Evolutionary conservation across 2,888 invertebrate species (phyloP).

Genomic region (Andrena haemorrhoa): DNA sequence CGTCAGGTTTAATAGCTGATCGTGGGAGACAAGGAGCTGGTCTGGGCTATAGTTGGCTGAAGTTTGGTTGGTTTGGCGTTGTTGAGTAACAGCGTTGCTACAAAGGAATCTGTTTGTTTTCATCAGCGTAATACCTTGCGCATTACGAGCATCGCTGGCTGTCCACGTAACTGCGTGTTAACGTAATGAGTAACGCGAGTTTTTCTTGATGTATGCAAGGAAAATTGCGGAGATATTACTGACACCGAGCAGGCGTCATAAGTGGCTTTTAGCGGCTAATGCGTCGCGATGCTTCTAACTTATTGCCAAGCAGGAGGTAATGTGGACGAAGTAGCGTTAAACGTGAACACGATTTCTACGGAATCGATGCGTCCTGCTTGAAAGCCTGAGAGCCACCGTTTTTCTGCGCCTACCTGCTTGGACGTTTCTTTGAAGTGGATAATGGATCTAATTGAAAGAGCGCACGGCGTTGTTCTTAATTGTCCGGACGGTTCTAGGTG

Average conservation of each 20-base stretch:
- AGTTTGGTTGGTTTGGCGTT: background rate
- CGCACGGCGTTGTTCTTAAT: no score
- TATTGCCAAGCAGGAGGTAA: constrained; percentile 41
- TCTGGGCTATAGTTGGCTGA: background rate
- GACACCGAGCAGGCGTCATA: constrained; percentile 38
- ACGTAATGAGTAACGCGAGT: constrained; percentile 49
- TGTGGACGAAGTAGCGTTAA: constrained; percentile 1
- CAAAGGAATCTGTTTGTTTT: constrained; percentile 50
- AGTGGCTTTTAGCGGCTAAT: constrained; percentile 58
- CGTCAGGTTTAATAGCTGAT: no score
- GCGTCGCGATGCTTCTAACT: constrained; percentile 52
- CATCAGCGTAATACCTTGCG: constrained; percentile 33
- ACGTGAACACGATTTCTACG: background rate
- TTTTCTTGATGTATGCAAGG: constrained; percentile 56
- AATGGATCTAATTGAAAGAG: no score
- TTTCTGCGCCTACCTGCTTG: no score
- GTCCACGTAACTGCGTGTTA: constrained; percentile 48
- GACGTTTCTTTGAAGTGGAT: no score
- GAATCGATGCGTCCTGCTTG: background rate
- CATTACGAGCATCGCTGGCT: constrained; percentile 15
- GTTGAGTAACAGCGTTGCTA: background rate
- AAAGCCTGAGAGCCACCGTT: no score
- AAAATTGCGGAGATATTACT: constrained; percentile 53
- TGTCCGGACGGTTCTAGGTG: no score
- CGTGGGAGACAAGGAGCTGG: no score